These are phyloP conservation scores for Hycleus phaleratus DNA, from an alignment of 1,140 invertebrate genomes.

Conservation along the genomic window DNA sequence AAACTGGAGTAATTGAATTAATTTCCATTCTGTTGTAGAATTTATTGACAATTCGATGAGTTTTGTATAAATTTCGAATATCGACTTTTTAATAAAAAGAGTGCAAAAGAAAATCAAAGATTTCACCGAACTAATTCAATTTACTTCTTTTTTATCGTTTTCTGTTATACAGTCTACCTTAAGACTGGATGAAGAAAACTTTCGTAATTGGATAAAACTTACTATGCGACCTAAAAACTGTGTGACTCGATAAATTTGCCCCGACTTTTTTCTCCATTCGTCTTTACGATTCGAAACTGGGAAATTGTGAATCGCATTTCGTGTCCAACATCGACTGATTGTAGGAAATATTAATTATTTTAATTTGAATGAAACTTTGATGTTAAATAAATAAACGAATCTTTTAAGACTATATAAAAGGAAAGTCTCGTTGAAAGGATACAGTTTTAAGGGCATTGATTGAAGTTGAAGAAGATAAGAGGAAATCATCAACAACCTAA, in stretches of 20 bases:
- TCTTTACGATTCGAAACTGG: no score
- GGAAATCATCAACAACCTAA: no score
- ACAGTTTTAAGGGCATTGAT: no score
- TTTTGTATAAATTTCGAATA: background rate
- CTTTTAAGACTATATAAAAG: no score
- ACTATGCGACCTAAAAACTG: background rate
- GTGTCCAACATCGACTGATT: no score
- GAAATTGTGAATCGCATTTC: no score
- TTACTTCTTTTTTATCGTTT: background rate
- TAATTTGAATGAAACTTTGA: no score
- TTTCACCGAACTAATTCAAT: background rate
- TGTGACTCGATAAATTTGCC: background rate
- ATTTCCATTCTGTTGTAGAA: background rate
- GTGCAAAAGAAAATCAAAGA: background rate
- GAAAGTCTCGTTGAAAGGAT: no score
- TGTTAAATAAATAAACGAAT: no score
- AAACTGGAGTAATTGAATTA: background rate
- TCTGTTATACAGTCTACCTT: background rate
- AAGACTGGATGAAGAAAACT: background rate
- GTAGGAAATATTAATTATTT: no score
- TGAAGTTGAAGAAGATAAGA: no score
- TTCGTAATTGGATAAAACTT: slow-evolving; percentile 3
- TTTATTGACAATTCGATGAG: background rate
- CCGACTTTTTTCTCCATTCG: no score
- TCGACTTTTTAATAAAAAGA: background rate